A percentile compares a stretch with the other conserved stretches of the same genome.
These are phyloP conservation scores for Pristionchus pacificus DNA, from an alignment of 1,140 invertebrate species.

Conservation along the genomic window DNA sequence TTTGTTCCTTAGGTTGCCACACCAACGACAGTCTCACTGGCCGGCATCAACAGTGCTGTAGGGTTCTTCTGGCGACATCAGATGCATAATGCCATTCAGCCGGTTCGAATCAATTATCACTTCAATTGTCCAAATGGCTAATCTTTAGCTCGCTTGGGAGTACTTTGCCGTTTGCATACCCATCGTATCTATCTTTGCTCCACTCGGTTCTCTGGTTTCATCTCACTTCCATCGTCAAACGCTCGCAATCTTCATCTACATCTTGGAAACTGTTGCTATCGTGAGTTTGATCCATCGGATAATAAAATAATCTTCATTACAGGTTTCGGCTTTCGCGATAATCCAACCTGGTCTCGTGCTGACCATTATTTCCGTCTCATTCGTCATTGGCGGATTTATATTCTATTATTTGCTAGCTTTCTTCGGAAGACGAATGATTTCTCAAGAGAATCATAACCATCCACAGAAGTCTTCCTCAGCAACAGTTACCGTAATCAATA, in stretches of 20 bases:
- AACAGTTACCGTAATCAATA: too few species aligned
- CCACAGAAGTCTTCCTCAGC: too few species aligned
- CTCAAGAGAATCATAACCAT: too few species aligned
- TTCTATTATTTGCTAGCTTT: too few species aligned
- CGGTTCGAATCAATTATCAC: too few species aligned
- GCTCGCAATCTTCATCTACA: constrained; percentile 49
- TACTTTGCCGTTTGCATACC: constrained; percentile 55
- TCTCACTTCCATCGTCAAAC: constrained; percentile 56
- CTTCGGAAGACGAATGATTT: too few species aligned
- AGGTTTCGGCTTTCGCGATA: not conserved
- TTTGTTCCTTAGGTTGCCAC: too few species aligned
- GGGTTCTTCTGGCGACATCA: too few species aligned
- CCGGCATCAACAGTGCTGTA: too few species aligned
- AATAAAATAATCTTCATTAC: not conserved
- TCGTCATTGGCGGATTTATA: too few species aligned
- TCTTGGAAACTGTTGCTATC: constrained; percentile 49
- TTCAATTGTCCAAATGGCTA: not conserved
- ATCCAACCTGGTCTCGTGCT: not conserved
- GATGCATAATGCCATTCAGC: too few species aligned
- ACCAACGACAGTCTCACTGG: too few species aligned
- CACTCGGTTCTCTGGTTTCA: constrained; percentile 52
- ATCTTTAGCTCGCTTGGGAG: constrained; percentile 36
- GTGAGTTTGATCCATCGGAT: constrained; percentile 12
- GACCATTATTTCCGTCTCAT: not conserved
- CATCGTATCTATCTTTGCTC: constrained; percentile 47